phyloP scores from a whole-genome alignment of 2,113 vertebrate species.

The Albula goreensis region DNA sequence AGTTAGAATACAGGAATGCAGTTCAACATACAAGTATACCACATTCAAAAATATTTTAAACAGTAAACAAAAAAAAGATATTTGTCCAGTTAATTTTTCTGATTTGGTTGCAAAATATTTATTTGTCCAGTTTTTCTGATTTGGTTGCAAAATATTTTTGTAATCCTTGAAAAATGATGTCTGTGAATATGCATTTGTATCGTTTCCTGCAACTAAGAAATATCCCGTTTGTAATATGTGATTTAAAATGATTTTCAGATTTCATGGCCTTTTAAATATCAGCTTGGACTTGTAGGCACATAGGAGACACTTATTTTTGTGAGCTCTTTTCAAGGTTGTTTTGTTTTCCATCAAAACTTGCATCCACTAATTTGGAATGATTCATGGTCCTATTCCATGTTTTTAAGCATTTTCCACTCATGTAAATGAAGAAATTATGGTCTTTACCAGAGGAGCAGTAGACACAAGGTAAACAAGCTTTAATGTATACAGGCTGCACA shows the following conservation, averaged over 20 bases:
- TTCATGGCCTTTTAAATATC: neutral
- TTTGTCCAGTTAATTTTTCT: too few species aligned
- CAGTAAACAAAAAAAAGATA: too few species aligned
- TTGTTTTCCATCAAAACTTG: slow-evolving; percentile 12
- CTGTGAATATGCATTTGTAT: neutral
- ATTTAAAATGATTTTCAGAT: neutral
- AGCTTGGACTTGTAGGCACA: neutral
- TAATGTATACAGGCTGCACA: slow-evolving; percentile 42
- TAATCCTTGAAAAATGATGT: neutral
- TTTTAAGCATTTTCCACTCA: neutral
- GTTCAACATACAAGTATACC: neutral
- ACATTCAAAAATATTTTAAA: too few species aligned
- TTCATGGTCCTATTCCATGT: neutral
- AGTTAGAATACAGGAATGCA: neutral
- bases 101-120: too few species aligned
- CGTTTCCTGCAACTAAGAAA: neutral
- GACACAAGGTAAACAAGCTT: slow-evolving; percentile 57
- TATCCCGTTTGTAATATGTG: neutral
- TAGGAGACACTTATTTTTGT: neutral
- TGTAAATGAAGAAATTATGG: slow-evolving; percentile 36
- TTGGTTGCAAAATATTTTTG: too few species aligned
- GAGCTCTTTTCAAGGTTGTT: neutral
- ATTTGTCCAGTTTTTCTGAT: too few species aligned
- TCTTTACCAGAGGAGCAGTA: slow-evolving; percentile 33
- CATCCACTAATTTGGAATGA: slow-evolving; percentile 3